Conservation (phyloP, 2,888 invertebrate genomes). For the Linhomoeus sp. region DNA sequence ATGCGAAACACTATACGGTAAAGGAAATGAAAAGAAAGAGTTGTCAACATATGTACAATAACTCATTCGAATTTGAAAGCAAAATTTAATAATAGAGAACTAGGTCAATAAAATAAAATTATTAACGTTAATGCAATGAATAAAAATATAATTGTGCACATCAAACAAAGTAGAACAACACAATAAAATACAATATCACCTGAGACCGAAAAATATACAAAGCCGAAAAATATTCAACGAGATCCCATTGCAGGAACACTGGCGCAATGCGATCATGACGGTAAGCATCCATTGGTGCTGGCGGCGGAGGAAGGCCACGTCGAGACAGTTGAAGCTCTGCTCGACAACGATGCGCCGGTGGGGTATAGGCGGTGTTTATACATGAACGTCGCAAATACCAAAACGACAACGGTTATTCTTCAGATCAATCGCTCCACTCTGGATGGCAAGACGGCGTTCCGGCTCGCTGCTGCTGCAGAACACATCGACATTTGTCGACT, state of each 20-base stretch:
- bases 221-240: neutral
- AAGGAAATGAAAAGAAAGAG: too few species aligned
- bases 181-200: too few species aligned
- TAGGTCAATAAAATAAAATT: too few species aligned
- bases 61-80: too few species aligned
- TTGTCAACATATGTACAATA: too few species aligned
- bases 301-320: slow-evolving; percentile 73
- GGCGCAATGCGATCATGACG: slow-evolving; percentile 59
- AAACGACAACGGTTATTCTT: neutral
- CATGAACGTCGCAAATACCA: neutral
- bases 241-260: slow-evolving; percentile 32
- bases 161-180: too few species aligned
- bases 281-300: slow-evolving; percentile 62
- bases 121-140: too few species aligned
- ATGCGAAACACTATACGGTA: neutral
- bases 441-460: slow-evolving; percentile 49
- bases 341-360: slow-evolving; percentile 41
- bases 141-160: too few species aligned
- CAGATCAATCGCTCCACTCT: slow-evolving; percentile 51
- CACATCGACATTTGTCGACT: slow-evolving; percentile 33
- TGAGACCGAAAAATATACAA: too few species aligned
- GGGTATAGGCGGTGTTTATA: neutral
- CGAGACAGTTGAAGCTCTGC: slow-evolving; percentile 44
- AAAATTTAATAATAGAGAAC: too few species aligned
- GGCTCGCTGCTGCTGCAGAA: slow-evolving; percentile 57